A percentile compares a stretch with the other conserved stretches of the same genome.
These are phyloP conservation scores for Volucella zonaria DNA, from an alignment of 2,888 invertebrate genomes.

Conservation along the genomic window DNA sequence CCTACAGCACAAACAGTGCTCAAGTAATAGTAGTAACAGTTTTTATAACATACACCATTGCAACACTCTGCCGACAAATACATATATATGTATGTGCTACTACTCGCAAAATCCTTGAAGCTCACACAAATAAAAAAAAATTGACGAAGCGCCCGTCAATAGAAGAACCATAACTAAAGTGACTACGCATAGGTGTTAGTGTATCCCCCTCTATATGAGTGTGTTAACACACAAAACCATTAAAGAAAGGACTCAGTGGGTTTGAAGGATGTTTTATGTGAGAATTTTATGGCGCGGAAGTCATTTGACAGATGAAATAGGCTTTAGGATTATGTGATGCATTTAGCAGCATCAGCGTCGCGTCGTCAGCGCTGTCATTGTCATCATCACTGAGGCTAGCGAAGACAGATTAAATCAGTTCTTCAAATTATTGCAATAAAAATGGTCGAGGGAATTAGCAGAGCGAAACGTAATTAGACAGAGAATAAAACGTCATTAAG, in stretches of 20 bases:
- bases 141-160: too few relatives aligned
- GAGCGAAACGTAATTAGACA: too few relatives aligned
- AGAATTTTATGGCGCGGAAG: conserved; percentile 45
- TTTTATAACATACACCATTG: neutral
- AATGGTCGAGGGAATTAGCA: neutral
- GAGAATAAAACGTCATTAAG: too few relatives aligned
- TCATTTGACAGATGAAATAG: conserved; percentile 48
- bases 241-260: neutral
- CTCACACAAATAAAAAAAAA: too few relatives aligned
- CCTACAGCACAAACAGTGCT: conserved; percentile 1
- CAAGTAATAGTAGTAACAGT: conserved; percentile 30
- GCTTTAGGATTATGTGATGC: conserved; percentile 45
- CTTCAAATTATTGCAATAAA: conserved; percentile 7
- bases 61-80: too few relatives aligned
- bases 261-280: conserved; percentile 40
- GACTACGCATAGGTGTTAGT: too few relatives aligned
- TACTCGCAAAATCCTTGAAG: too few relatives aligned
- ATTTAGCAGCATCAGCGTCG: conserved; percentile 6
- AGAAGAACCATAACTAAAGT: too few relatives aligned
- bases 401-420: conserved; percentile 2
- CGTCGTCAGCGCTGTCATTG: neutral
- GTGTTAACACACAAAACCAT: conserved; percentile 12
- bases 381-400: neutral
- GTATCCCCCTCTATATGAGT: neutral
- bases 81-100: too few relatives aligned